phyloP scores from a whole-genome alignment of 1,140 invertebrate species.

The Neodiprion lecontei region DNA sequence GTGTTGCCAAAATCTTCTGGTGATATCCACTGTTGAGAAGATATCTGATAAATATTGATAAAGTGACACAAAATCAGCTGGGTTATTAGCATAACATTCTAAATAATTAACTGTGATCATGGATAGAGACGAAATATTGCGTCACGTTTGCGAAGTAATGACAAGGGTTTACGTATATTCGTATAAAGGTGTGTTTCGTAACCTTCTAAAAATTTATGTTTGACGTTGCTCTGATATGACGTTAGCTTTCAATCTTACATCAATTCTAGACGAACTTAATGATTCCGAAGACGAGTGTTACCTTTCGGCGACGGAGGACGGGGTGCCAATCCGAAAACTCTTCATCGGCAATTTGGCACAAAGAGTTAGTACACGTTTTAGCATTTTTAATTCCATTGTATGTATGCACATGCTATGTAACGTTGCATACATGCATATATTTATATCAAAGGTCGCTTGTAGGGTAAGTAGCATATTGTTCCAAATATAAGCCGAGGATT shows the following conservation, averaged over 20 bases:
- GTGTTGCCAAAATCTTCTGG: no score
- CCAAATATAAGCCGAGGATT: no score
- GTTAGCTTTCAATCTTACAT: not conserved
- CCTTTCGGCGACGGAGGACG: slow-evolving; percentile 36
- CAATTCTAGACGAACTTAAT: not conserved
- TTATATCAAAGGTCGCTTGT: not conserved
- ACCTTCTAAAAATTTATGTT: not conserved
- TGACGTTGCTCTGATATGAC: not conserved
- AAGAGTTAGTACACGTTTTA: slow-evolving; percentile 44
- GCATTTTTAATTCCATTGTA: not conserved
- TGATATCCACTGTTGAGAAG: no score
- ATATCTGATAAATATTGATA: no score
- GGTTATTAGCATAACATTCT: no score
- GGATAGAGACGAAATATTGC: not conserved
- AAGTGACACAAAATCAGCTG: no score
- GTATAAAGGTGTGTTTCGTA: not conserved
- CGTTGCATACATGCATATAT: not conserved
- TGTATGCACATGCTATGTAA: not conserved
- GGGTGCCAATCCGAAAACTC: slow-evolving; percentile 52
- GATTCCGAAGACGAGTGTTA: not conserved
- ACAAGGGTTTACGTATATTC: not conserved
- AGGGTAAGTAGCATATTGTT: not conserved
- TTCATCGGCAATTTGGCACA: slow-evolving; percentile 55
- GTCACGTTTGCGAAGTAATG: not conserved
- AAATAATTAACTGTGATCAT: not conserved